These are phyloP conservation scores for Centrocercus urophasianus DNA, from an alignment of 2,113 vertebrate species.

Conservation along the genomic window DNA sequence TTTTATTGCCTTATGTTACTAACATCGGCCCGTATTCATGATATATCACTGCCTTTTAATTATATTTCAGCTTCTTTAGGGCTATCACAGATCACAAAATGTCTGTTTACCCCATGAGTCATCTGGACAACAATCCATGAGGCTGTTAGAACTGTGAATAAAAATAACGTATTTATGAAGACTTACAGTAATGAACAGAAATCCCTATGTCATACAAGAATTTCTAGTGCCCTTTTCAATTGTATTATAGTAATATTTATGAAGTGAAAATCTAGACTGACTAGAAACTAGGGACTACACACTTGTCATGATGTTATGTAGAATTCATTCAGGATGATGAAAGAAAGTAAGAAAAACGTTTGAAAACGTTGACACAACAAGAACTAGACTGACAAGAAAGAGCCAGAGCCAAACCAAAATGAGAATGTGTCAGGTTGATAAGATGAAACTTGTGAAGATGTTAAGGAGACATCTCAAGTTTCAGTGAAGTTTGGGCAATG, in stretches of 20 bases:
- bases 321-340: neutral
- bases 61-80: neutral
- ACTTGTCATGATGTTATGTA: neutral
- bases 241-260: neutral
- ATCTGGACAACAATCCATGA: neutral
- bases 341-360: neutral
- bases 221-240: neutral
- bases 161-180: neutral
- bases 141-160: neutral
- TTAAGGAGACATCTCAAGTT: neutral
- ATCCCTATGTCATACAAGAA: neutral
- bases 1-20: neutral
- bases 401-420: accelerated
- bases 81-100: neutral
- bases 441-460: neutral
- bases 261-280: neutral
- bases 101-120: neutral
- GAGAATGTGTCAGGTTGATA: neutral
- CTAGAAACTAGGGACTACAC: neutral
- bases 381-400: neutral
- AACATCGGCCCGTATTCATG: neutral
- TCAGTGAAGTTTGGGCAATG: neutral
- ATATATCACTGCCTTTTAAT: neutral
- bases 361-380: accelerated
- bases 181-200: neutral